phyloP scores from a whole-genome alignment of 2,113 vertebrate genomes.

The Ceyx margarethae region DNA sequence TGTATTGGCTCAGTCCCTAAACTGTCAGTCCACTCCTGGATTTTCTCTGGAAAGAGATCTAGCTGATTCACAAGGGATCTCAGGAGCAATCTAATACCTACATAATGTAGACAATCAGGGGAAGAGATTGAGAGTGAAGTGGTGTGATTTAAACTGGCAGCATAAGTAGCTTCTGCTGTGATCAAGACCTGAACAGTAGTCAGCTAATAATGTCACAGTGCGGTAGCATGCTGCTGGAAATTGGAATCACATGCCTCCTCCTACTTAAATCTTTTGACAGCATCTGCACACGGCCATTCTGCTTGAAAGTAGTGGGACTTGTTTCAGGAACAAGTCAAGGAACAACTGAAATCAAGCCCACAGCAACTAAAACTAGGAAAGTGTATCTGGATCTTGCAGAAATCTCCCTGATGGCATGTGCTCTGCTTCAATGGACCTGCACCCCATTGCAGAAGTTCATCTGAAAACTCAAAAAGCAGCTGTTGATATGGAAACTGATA shows the following conservation, averaged over 20 bases:
- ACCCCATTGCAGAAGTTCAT: background rate
- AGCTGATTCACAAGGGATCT: background rate
- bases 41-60: background rate
- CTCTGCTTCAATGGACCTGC: background rate
- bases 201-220: background rate
- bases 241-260: background rate
- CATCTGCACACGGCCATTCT: background rate
- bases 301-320: background rate
- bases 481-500: background rate
- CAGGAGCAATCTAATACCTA: background rate
- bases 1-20: background rate
- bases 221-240: background rate
- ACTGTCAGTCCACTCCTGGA: background rate
- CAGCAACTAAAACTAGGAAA: background rate
- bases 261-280: background rate
- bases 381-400: background rate
- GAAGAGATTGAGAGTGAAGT: background rate
- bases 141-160: background rate
- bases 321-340: background rate
- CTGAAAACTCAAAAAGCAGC: background rate
- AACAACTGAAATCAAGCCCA: background rate
- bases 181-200: background rate
- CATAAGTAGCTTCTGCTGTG: background rate
- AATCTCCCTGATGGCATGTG: background rate
- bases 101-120: accelerated